A percentile compares a stretch with the other conserved stretches of the same genome.
Conservation (phyloP, 2,888 invertebrate genomes). For the Thymelicus sylvestris region DNA sequence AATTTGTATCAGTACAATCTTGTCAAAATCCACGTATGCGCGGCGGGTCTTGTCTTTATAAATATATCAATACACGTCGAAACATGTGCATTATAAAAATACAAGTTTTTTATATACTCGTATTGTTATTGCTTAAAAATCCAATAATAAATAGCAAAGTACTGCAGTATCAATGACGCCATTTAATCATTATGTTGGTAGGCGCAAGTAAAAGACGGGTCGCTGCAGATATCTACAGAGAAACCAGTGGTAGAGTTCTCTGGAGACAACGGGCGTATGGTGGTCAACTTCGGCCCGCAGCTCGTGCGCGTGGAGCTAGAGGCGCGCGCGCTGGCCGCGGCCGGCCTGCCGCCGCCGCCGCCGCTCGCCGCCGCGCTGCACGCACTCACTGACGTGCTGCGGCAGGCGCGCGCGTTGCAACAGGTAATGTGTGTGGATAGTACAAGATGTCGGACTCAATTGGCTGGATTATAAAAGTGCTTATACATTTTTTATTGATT, state of each 20-base stretch:
- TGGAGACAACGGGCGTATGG: slow-evolving; percentile 89
- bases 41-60: too few species aligned
- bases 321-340: slow-evolving; percentile 93
- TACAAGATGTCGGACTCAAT: too few species aligned
- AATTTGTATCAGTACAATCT: too few species aligned
- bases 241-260: slow-evolving; percentile 93
- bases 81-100: too few species aligned
- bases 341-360: slow-evolving; percentile 93
- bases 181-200: slow-evolving; percentile 40
- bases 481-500: too few species aligned
- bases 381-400: slow-evolving; percentile 91
- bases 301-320: slow-evolving; percentile 93
- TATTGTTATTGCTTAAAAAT: too few species aligned
- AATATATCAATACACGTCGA: too few species aligned
- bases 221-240: slow-evolving; percentile 73
- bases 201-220: slow-evolving; percentile 72
- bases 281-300: slow-evolving; percentile 95
- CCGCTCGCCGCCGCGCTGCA: slow-evolving; percentile 88
- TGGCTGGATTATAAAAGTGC: too few species aligned
- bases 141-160: too few species aligned
- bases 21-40: too few species aligned
- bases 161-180: too few species aligned
- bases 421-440: slow-evolving; percentile 84
- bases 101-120: too few species aligned
- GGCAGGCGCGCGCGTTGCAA: slow-evolving; percentile 94